Evolutionary conservation across 2,113 vertebrate species (phyloP).

Genomic region (Neogobius melanostomus): DNA sequence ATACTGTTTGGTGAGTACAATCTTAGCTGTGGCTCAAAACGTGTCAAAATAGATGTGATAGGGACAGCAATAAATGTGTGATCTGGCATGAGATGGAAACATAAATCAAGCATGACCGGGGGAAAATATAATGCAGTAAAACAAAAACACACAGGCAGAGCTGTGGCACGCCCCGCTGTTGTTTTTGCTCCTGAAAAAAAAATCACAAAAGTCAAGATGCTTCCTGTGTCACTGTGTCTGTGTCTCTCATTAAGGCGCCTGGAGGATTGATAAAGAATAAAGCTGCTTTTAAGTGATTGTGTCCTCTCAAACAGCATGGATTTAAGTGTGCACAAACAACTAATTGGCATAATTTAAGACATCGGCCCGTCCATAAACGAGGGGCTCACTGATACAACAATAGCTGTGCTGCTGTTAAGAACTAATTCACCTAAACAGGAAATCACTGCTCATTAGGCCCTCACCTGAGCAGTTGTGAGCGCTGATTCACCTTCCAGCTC

Average conservation of each 20-base stretch:
- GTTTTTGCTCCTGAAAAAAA: conserved; percentile 17
- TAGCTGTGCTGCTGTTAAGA: conserved; percentile 6
- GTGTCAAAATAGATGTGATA: conserved; percentile 41
- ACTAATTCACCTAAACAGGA: conserved; percentile 27
- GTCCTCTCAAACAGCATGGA: conserved; percentile 29
- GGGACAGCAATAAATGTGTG: conserved; percentile 39
- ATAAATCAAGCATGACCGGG: conserved; percentile 22
- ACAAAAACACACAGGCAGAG: conserved; percentile 25
- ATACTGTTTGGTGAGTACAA: conserved; percentile 42
- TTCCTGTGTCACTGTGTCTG: conserved; percentile 4
- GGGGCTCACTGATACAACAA: conserved; percentile 31
- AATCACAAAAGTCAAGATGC: conserved; percentile 20
- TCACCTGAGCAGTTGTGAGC: conserved; percentile 8
- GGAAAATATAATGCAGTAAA: conserved; percentile 23
- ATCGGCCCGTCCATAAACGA: conserved; percentile 29
- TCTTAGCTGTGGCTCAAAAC: conserved; percentile 30
- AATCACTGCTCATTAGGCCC: conserved; percentile 12
- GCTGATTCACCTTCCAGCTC: neutral
- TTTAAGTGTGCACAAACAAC: conserved; percentile 26
- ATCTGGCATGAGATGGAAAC: conserved; percentile 28
- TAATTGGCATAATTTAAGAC: conserved; percentile 33
- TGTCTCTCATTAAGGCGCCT: conserved; percentile 30
- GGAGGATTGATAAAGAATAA: conserved; percentile 22
- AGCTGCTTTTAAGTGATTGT: conserved; percentile 38
- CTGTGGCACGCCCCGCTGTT: conserved; percentile 33